Evolutionary conservation across 2,113 vertebrate genomes (phyloP), one percentile per base, ranked within the genome.

Genomic region (Ctenomys sociabilis): DNA sequence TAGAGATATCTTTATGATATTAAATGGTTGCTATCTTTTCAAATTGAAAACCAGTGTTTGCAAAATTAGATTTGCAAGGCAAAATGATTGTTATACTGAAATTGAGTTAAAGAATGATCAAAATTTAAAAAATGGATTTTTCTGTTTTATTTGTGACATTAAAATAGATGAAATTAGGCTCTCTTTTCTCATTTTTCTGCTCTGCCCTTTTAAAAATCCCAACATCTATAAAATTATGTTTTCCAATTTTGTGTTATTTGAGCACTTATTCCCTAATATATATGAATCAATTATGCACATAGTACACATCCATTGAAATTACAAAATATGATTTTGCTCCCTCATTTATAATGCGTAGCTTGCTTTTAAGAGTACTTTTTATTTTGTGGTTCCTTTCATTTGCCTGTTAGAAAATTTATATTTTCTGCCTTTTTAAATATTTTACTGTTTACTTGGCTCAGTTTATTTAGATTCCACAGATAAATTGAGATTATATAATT

Each of bases 1-100:
- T 61, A 83, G 32, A 88, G 30, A 63, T 24, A 45, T 21, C 17
- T 78, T 83, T 77, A 85, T 43, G 21, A 95, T 64, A 72, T 54
- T 85, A 73, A 94, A 54, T 28, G 61, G 3, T 37, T 85, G 14
- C 61, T 35, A 3, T 54, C 63, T 49, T 0, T 52, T 92, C 19
- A 35, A 26, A 83, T 52, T 17, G 17, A 88, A 96, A 94, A 91
- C 85, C 84, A 96, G 77, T 92, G 52, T 80, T 88, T 77, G 17
- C 17, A 81, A 70, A 88, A 81, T 86, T 59, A 85, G 37, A 68
- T 72, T 70, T 82, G 7, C 28, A 89, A 86, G 30, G 73, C 17
- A 93, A 70, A 85, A 80, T 40, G 11, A 10, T 28, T 77, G 13
- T 64, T 94, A n/a, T n/a, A 92, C 85, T 73, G 45, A 52, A 85